These are phyloP conservation scores for Oreochromis spilurus DNA, from an alignment of 2,113 vertebrate species.

Conservation along the genomic window DNA sequence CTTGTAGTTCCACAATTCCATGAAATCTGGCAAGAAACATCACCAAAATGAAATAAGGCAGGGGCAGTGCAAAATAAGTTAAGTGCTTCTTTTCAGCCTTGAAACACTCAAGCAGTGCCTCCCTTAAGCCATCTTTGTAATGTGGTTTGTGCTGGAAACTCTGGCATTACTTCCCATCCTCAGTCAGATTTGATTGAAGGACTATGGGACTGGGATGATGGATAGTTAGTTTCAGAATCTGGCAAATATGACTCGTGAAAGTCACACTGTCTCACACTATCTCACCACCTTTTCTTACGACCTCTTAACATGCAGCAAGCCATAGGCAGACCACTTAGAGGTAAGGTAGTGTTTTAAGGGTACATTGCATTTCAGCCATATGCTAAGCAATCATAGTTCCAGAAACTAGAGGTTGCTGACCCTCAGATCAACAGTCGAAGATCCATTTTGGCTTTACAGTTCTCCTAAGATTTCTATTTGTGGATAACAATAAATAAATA, in stretches of 20 bases:
- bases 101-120: background rate
- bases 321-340: background rate
- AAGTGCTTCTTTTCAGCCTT: background rate
- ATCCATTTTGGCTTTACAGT: background rate
- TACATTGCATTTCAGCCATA: background rate
- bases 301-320: background rate
- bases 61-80: background rate
- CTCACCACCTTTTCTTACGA: background rate
- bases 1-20: background rate
- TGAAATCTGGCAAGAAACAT: background rate
- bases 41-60: background rate
- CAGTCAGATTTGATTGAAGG: background rate
- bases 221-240: background rate
- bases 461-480: background rate
- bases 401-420: background rate
- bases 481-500: background rate
- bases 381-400: background rate
- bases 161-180: background rate
- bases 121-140: background rate
- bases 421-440: background rate
- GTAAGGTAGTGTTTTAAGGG: background rate
- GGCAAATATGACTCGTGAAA: background rate
- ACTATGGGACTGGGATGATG: background rate
- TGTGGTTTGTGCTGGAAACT: background rate
- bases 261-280: background rate